Conservation (phyloP, 2,888 invertebrate genomes). For the Esperia sulphurella region DNA sequence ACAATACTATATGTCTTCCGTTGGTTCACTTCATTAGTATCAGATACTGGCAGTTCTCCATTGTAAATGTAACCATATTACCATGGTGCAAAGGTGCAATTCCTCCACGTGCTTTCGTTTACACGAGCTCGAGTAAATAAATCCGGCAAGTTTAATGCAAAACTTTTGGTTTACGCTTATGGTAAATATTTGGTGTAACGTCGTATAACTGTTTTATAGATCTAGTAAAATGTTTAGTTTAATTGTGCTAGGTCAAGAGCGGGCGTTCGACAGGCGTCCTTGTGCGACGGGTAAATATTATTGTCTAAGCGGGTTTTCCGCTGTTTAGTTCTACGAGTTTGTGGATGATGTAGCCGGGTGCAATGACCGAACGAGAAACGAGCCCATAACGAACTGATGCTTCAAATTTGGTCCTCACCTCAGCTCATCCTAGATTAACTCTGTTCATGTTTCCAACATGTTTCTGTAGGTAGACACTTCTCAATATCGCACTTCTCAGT, state of each 20-base stretch:
- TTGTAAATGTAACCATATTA: constrained; percentile 17
- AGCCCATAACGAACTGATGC: neutral
- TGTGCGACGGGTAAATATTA: constrained; percentile 75
- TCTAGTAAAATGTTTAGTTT: constrained; percentile 77
- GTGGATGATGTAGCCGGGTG: constrained; percentile 54
- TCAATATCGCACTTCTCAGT: too few species aligned
- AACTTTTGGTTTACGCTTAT: constrained; percentile 79
- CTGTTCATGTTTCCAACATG: too few species aligned
- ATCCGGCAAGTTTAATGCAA: constrained; percentile 75
- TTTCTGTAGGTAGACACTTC: too few species aligned
- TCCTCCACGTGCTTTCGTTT: constrained; percentile 36
- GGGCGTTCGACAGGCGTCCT: constrained; percentile 76
- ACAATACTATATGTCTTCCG: constrained; percentile 32
- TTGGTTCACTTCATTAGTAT: constrained; percentile 35
- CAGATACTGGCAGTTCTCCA: constrained; percentile 28
- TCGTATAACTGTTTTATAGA: constrained; percentile 78
- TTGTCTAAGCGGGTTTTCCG: constrained; percentile 77
- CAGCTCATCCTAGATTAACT: too few species aligned
- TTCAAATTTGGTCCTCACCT: neutral
- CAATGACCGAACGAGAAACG: constrained; percentile 33
- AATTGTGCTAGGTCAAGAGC: constrained; percentile 79
- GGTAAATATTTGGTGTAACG: constrained; percentile 78
- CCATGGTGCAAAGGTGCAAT: constrained; percentile 32
- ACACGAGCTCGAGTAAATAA: constrained; percentile 65
- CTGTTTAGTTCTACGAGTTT: constrained; percentile 63